phyloP scores from a whole-genome alignment of 2,797 vertebrate species.

The Gambusia yucatana region DNA sequence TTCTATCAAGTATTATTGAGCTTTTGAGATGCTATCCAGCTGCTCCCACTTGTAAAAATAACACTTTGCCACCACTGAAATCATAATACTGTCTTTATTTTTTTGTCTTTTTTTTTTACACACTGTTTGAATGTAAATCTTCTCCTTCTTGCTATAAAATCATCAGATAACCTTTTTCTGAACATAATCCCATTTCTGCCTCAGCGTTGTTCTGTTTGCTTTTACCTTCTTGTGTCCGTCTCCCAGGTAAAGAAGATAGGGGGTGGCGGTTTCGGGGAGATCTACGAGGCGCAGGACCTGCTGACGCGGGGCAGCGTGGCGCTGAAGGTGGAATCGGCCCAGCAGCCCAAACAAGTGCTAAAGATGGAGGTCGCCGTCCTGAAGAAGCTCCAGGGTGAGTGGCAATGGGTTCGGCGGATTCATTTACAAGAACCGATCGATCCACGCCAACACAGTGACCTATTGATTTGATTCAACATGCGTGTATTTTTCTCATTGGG shows the following conservation, averaged over 20 bases:
- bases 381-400: slow-evolving; percentile 97
- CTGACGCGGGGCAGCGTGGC: slow-evolving; percentile 93
- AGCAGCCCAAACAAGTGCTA: slow-evolving; percentile 98
- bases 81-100: neutral
- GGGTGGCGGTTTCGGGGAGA: slow-evolving; percentile 98
- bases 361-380: slow-evolving; percentile 99
- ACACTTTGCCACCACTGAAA: neutral
- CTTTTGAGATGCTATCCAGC: neutral
- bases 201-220: neutral
- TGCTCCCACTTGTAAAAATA: neutral
- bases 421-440: slow-evolving; percentile 45
- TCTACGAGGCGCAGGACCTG: slow-evolving; percentile 97
- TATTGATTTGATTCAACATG: slow-evolving; percentile 18
- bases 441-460: slow-evolving; percentile 19
- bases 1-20: neutral
- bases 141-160: neutral
- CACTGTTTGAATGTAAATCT: neutral
- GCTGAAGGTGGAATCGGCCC: slow-evolving; percentile 97
- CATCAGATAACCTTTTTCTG: neutral
- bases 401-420: slow-evolving; percentile 43
- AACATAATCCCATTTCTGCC: neutral
- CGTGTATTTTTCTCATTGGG: neutral
- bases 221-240: neutral
- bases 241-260: slow-evolving; percentile 94
- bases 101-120: neutral